Percentiles rank a stretch among this genome's conserved stretches.
These are phyloP conservation scores for Vicugna pacos DNA, from an alignment of 2,113 vertebrate genomes.

Conservation along the genomic window DNA sequence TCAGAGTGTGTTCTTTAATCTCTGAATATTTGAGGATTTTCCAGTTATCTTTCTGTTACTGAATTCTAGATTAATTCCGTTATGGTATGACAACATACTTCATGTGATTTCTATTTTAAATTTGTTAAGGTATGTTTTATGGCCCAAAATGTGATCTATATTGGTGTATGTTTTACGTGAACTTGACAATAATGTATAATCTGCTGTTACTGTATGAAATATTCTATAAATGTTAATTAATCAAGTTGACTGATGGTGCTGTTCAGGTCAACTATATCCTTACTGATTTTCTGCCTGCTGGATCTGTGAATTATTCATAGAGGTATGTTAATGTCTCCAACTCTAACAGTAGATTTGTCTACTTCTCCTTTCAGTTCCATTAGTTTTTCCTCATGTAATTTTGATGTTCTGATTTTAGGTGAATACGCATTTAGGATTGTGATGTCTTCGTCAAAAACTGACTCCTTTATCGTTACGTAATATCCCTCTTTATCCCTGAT, in stretches of 20 bases:
- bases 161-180: not conserved
- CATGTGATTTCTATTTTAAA: not conserved
- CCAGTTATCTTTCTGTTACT: not conserved
- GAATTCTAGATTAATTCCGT: not conserved
- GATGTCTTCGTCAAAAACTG: not conserved
- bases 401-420: not conserved
- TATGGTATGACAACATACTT: not conserved
- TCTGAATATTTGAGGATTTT: not conserved
- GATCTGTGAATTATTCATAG: not conserved
- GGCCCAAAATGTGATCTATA: not conserved
- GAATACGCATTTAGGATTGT: not conserved
- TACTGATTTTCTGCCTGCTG: not conserved
- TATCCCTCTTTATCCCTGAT: not conserved
- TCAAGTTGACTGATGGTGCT: not conserved
- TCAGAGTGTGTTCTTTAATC: not conserved
- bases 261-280: not conserved
- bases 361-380: not conserved
- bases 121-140: not conserved
- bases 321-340: not conserved
- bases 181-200: not conserved
- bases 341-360: not conserved
- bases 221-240: not conserved
- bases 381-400: not conserved
- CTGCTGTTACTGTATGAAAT: not conserved
- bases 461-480: not conserved